phyloP scores from a whole-genome alignment of 2,888 invertebrate species.

The Parnassius glacialis region DNA sequence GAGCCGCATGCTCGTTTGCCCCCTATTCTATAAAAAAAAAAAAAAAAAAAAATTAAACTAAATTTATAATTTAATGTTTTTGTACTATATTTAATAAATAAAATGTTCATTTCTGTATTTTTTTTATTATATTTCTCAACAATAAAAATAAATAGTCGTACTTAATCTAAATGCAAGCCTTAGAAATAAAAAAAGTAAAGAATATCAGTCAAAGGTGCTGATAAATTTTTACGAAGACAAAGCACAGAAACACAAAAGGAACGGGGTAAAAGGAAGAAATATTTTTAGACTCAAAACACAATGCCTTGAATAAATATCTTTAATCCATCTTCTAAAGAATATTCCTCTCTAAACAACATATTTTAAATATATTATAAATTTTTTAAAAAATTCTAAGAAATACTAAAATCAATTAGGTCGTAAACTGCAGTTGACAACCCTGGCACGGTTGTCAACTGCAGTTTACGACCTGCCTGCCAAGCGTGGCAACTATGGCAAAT shows the following conservation, averaged over 20 bases:
- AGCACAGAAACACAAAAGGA: constrained; percentile 22
- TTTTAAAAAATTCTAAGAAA: no score
- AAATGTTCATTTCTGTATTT: background rate
- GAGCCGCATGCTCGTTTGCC: no score
- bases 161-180: background rate
- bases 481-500: no score
- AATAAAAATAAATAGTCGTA: background rate
- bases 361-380: no score
- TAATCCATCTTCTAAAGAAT: background rate
- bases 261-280: constrained; percentile 21
- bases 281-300: constrained; percentile 16
- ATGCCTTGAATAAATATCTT: constrained; percentile 18
- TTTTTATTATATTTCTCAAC: background rate
- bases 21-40: no score
- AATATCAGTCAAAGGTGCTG: constrained; percentile 20
- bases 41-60: background rate
- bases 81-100: constrained; percentile 12
- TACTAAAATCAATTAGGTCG: no score
- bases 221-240: constrained; percentile 25
- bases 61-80: background rate
- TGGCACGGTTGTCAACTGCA: no score
- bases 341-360: no score
- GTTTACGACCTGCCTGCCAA: no score
- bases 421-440: no score
- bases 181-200: constrained; percentile 10